Conservation (phyloP, 2,888 invertebrate species). For the Drosophila kanekoi region DNA sequence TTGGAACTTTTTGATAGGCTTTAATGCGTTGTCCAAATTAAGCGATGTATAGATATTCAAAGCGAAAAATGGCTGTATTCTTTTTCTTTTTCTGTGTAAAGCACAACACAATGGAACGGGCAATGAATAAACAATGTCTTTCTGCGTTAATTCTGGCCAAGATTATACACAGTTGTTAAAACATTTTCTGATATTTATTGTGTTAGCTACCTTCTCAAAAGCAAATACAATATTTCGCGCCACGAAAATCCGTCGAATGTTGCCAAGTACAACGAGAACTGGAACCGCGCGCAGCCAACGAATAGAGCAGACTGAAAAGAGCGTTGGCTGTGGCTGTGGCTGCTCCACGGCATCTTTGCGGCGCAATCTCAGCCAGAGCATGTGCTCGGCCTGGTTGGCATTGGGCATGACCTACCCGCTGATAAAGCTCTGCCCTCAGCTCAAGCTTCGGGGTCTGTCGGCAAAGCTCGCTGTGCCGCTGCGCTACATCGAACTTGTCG, state of each 20-base stretch:
- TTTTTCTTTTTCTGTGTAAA: neutral
- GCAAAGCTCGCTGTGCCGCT: slow-evolving; percentile 35
- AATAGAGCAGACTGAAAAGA: slow-evolving; percentile 67
- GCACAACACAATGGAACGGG: slow-evolving; percentile 13
- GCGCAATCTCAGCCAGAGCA: slow-evolving; percentile 60
- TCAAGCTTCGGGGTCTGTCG: slow-evolving; percentile 13
- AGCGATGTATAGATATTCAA: neutral
- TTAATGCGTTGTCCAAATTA: neutral
- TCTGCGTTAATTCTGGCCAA: slow-evolving; percentile 18
- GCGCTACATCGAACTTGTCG: slow-evolving; percentile 63
- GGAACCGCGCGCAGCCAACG: slow-evolving; percentile 69
- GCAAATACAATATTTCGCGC: slow-evolving; percentile 53
- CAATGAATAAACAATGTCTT: slow-evolving; percentile 23
- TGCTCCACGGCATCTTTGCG: slow-evolving; percentile 69
- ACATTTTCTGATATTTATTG: slow-evolving; percentile 26
- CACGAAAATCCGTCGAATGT: slow-evolving; percentile 31
- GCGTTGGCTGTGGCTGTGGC: slow-evolving; percentile 38
- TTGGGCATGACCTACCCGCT: slow-evolving; percentile 35
- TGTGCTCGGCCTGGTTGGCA: slow-evolving; percentile 22
- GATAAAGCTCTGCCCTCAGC: slow-evolving; percentile 24
- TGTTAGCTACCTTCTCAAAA: slow-evolving; percentile 36
- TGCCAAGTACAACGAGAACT: slow-evolving; percentile 24
- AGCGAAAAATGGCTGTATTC: slow-evolving; percentile 4
- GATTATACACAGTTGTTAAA: slow-evolving; percentile 47
- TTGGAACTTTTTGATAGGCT: neutral